Evolutionary conservation across 35 echinoderm and acorn worm species (phyloP), one percentile per base, ranked within the genome.

Genomic region (Ptychodera flava): DNA sequence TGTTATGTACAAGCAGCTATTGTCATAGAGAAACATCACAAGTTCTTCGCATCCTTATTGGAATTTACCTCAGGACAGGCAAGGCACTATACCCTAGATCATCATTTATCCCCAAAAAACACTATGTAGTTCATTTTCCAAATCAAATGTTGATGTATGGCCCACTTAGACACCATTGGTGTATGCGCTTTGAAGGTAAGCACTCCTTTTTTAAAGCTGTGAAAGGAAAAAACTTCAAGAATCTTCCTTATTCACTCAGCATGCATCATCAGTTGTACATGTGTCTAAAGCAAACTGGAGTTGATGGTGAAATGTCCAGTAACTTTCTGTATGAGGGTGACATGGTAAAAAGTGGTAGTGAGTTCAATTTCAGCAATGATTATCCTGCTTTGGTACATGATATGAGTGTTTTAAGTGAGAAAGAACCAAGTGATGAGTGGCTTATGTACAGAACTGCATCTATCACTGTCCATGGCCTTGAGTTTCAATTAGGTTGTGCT

Each of bases 161-260:
- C 29, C 83, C 89, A 1, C 33, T 27, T 6, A 77, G 89, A 45
- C 38, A 86, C 64, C 75, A 80, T 22, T 91, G 89, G 89, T 81
- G 82, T 31, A 91, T 91, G 89, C 31, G 83, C 1, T 80, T 80
- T 78, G 83, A 91, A 78, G 83, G 83, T 80, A 91, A 90, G 31
- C 89, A 91, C 36, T 45, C 33, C 81, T 52, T 79, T 30, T 30
- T 78, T 15, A 90, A 85, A 85, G 35, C 27, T 37, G 36, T 45
- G 64, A 91, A 91, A 36, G 89, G 87, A 88, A 93, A 86, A 93
- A 78, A 28, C 78, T 93, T 89, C 76, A 85, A 89, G 33, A 93
- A 89, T 31, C 32, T 93, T 32, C 87, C 91, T 64, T 34, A 79
- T 16, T 89, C 82, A 16, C 52, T 93, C 2, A 36, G 33, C 36